Evolutionary conservation across 2,113 vertebrate species (phyloP).

Genomic region (Xiphophorus couchianus): DNA sequence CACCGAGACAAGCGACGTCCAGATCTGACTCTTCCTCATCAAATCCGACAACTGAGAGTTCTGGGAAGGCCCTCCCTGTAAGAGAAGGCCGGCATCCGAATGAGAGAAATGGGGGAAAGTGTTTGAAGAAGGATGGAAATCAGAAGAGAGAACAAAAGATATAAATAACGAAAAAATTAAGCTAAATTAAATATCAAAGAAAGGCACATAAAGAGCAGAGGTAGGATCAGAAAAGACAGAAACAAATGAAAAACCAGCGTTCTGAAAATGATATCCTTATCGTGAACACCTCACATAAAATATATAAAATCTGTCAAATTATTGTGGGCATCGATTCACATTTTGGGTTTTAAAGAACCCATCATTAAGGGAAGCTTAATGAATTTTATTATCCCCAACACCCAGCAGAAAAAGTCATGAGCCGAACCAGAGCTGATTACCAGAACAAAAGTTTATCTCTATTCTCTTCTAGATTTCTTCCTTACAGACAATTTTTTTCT

Average conservation of each 20-base stretch:
- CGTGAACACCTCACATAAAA: no score
- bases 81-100: background rate
- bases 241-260: background rate
- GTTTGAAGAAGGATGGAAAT: background rate
- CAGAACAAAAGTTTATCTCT: no score
- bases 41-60: conserved; percentile 74
- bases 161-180: background rate
- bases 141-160: background rate
- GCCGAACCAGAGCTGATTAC: no score
- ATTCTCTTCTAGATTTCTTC: no score
- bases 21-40: conserved; percentile 89
- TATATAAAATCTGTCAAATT: no score
- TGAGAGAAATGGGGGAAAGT: background rate
- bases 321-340: no score
- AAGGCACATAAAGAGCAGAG: background rate
- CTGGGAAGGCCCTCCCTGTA: conserved; percentile 44
- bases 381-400: no score
- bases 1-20: conserved; percentile 87
- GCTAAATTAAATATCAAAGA: background rate
- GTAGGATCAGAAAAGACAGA: background rate
- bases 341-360: no score
- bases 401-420: no score
- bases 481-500: no score
- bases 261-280: background rate
- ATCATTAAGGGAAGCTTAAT: no score